Evolutionary conservation across 2,888 invertebrate genomes (phyloP), one percentile per base, ranked within the genome.

Genomic region (Polyommatus icarus): DNA sequence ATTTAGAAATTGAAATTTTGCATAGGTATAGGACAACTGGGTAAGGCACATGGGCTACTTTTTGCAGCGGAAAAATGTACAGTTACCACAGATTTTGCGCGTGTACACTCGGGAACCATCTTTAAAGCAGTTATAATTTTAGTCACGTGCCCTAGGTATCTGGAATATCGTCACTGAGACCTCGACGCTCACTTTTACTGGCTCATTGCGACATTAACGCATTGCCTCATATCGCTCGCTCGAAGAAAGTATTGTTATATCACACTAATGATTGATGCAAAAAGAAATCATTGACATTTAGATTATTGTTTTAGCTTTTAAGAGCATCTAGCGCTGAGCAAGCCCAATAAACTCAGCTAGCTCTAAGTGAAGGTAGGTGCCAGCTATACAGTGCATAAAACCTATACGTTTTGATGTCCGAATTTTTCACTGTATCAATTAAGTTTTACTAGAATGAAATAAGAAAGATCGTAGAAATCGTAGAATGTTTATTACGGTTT

Each of bases 161-260:
- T 50, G 29, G 71, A 46, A 67, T 78, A 76, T 61, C 72, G 71
- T 76, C 76, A 75, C 50, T 24, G 24, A 59, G 40, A 76, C 40
- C 72, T 54, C 77, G 57, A 32, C 72, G 75, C 75, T 87, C 87
- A 90, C 91, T 91, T 91, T 91, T 91, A 91, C 90, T 89, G 80
- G 84, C 83, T 81, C 84, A 84, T 86, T 86, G 85, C 85, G 79
- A 77, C 79, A 81, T 77, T 77, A 54, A 78, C 79, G 80, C 57
- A 72, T 77, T 73, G 73, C 73, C 59, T 72, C 59, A 77, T 40
- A 57, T 59, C 72, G 54, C 29, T 57, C 46, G 72, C 36, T 59
- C 59, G 36, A 57, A 73, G 72, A 72, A 73, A 73, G 57, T 71
- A 77, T 73, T 77, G 77, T 77, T 73, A 77, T 73, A 36, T 76